These are phyloP conservation scores for Drosophila tropicalis DNA, from an alignment of 1,140 invertebrate genomes.

Conservation along the genomic window DNA sequence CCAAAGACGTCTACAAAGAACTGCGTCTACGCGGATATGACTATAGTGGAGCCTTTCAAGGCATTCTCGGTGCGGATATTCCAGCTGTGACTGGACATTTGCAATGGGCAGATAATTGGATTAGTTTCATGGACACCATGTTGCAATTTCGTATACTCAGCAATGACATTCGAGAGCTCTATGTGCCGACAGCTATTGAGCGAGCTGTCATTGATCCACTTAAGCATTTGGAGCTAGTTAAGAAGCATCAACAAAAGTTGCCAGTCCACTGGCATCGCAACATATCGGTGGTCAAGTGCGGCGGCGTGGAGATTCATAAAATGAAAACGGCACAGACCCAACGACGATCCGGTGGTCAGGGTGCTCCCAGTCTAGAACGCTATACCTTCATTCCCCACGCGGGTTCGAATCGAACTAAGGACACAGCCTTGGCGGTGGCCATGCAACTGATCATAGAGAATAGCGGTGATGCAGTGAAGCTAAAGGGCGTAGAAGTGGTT, in stretches of 20 bases:
- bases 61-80: conserved; percentile 88
- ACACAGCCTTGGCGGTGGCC: conserved; percentile 85
- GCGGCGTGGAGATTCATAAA: conserved; percentile 94
- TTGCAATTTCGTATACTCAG: conserved; percentile 94
- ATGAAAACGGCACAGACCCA: conserved; percentile 95
- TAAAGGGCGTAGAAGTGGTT: conserved; percentile 91
- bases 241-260: conserved; percentile 82
- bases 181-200: conserved; percentile 94
- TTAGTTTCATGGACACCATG: conserved; percentile 97
- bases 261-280: conserved; percentile 90
- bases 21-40: conserved; percentile 96
- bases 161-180: conserved; percentile 89
- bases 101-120: conserved; percentile 94
- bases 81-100: conserved; percentile 87
- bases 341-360: conserved; percentile 89
- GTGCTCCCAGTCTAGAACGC: conserved; percentile 90
- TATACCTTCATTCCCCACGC: conserved; percentile 92
- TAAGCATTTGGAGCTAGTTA: conserved; percentile 85
- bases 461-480: conserved; percentile 86
- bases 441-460: conserved; percentile 93
- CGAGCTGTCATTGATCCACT: conserved; percentile 91
- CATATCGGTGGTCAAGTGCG: conserved; percentile 91
- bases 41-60: conserved; percentile 94
- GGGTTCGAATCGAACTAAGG: conserved; percentile 84
- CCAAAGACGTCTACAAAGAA: conserved; percentile 96